phyloP scores from a whole-genome alignment of 2,797 vertebrate genomes.

The Galago senegalensis region DNA sequence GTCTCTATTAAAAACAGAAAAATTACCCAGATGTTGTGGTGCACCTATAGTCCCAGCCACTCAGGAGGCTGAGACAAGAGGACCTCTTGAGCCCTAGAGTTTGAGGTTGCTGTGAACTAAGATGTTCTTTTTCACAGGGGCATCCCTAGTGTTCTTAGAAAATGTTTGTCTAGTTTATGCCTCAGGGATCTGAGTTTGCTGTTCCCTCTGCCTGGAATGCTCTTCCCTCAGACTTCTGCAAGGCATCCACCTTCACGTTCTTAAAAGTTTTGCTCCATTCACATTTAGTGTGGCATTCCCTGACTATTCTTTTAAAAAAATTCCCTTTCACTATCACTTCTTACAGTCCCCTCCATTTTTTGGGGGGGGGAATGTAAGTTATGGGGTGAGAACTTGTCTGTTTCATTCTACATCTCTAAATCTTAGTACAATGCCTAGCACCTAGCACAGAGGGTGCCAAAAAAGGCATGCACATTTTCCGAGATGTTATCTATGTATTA shows the following conservation, averaged over 20 bases:
- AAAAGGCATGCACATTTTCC: too few relatives aligned
- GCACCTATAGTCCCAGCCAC: too few relatives aligned
- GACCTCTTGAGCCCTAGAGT: too few relatives aligned
- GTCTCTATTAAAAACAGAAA: too few relatives aligned
- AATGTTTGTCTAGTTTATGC: not conserved
- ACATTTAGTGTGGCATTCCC: not conserved
- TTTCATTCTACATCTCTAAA: not conserved
- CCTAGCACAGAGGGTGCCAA: too few relatives aligned
- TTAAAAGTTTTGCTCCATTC: not conserved
- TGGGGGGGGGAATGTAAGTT: not conserved
- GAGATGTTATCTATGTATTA: too few relatives aligned
- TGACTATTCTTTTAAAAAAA: not conserved
- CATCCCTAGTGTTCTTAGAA: not conserved
- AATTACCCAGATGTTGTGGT: too few relatives aligned
- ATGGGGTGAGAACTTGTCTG: not conserved
- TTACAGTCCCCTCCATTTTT: not conserved
- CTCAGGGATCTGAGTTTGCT: not conserved
- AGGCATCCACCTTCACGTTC: fast-evolving
- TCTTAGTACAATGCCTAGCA: not conserved
- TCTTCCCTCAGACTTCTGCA: not conserved
- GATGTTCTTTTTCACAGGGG: too few relatives aligned
- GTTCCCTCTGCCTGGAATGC: not conserved
- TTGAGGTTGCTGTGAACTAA: too few relatives aligned
- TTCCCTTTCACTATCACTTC: not conserved
- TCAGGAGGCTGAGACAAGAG: too few relatives aligned